Evolutionary conservation across 2,888 invertebrate species (phyloP).

Genomic region (Pheosia gnoma): DNA sequence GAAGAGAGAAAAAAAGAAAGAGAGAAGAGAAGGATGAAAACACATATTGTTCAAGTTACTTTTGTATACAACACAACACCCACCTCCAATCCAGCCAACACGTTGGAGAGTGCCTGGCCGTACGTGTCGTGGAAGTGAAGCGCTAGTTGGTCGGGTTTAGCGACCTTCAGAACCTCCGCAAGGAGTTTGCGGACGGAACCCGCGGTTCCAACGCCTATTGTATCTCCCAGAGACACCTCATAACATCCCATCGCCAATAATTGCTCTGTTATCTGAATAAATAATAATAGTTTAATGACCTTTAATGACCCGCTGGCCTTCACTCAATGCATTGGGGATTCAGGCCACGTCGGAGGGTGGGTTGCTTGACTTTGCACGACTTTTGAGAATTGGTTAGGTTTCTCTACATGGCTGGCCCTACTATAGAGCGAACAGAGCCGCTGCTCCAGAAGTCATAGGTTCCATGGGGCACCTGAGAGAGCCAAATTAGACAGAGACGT

Average conservation of each 20-base stretch:
- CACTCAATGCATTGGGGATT: too few relatives aligned
- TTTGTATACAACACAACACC: constrained; percentile 7
- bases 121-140: constrained; percentile 99
- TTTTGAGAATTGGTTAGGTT: too few relatives aligned
- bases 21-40: too few relatives aligned
- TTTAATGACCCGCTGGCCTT: neutral
- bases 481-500: too few relatives aligned
- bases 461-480: too few relatives aligned
- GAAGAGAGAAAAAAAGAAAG: too few relatives aligned
- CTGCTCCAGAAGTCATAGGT: too few relatives aligned
- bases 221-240: constrained; percentile 98
- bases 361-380: too few relatives aligned
- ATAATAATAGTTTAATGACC: constrained; percentile 33
- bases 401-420: too few relatives aligned
- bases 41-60: too few relatives aligned
- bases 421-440: too few relatives aligned
- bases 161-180: constrained; percentile 87
- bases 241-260: constrained; percentile 95
- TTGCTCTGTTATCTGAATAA: constrained; percentile 81
- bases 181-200: constrained; percentile 90
- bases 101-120: constrained; percentile 97
- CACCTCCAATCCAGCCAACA: constrained; percentile 94
- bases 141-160: constrained; percentile 89
- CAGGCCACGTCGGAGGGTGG: too few relatives aligned
- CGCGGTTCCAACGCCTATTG: constrained; percentile 97